Evolutionary conservation across 2,888 invertebrate species (phyloP).

Genomic region (Stegophylla sp.): DNA sequence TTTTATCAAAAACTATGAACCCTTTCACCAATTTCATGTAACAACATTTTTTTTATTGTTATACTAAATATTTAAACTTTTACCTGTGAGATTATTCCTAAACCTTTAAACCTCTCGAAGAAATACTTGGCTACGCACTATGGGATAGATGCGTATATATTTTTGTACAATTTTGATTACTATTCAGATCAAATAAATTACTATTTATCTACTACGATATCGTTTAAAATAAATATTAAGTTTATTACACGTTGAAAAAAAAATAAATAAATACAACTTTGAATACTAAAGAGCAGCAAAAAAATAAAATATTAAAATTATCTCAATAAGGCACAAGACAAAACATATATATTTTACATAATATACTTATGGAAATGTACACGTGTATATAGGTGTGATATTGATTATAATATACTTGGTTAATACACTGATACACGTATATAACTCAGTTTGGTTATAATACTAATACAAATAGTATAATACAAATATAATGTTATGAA

Average conservation of each 20-base stretch:
- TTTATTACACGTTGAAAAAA: slow-evolving; percentile 42
- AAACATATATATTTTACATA: slow-evolving; percentile 19
- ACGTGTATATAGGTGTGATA: slow-evolving; percentile 8
- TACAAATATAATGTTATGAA: slow-evolving; percentile 45
- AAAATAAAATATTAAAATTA: too few relatives aligned
- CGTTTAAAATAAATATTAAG: slow-evolving; percentile 23
- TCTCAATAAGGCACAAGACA: slow-evolving; percentile 50
- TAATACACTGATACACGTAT: slow-evolving; percentile 41
- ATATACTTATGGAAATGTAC: slow-evolving; percentile 22
- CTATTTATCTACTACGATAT: too few relatives aligned
- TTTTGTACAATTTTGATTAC: too few relatives aligned
- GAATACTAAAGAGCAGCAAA: slow-evolving; percentile 38
- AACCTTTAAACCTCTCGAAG: too few relatives aligned
- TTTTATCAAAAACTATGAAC: too few relatives aligned
- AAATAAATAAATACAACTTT: slow-evolving; percentile 52
- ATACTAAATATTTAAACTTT: too few relatives aligned
- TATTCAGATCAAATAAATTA: too few relatives aligned
- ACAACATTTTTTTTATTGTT: too few relatives aligned
- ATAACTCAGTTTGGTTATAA: slow-evolving; percentile 26
- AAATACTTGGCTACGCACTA: too few relatives aligned
- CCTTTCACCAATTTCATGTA: too few relatives aligned
- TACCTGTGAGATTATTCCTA: too few relatives aligned
- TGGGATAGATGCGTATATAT: too few relatives aligned
- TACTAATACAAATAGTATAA: slow-evolving; percentile 49
- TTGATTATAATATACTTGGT: slow-evolving; percentile 26